These are phyloP conservation scores for Nomada fabriciana DNA, from an alignment of 2,888 invertebrate species.

Conservation along the genomic window DNA sequence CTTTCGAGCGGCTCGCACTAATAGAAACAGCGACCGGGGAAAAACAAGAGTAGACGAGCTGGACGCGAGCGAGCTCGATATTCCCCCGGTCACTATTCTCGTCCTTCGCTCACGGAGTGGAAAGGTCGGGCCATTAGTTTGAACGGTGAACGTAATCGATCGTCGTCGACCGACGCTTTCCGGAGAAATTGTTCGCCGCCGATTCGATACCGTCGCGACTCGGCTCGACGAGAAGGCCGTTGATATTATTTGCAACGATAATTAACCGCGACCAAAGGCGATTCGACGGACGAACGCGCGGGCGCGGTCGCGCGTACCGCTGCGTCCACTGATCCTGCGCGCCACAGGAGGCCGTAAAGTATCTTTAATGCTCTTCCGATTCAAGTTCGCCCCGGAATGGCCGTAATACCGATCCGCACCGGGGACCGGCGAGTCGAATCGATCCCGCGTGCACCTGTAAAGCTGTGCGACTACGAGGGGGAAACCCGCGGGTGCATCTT, in stretches of 20 bases:
- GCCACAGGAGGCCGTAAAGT: constrained; percentile 78
- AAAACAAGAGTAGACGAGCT: constrained; percentile 16
- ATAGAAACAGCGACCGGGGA: constrained; percentile 66
- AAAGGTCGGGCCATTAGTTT: too few species aligned
- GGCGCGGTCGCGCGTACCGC: constrained; percentile 55
- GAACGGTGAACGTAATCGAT: too few species aligned
- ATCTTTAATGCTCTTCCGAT: constrained; percentile 79
- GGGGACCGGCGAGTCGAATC: constrained; percentile 67
- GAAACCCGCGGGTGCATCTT: constrained; percentile 57
- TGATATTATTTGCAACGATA: constrained; percentile 81
- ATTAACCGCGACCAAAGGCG: constrained; percentile 77
- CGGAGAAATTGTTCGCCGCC: background rate
- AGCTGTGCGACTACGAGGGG: constrained; percentile 18
- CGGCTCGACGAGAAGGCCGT: constrained; percentile 72
- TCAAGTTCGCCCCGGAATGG: constrained; percentile 77
- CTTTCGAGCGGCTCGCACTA: constrained; percentile 68
- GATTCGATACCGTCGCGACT: background rate
- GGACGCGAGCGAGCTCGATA: background rate
- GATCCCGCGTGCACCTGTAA: constrained; percentile 63
- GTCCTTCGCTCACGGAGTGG: too few species aligned
- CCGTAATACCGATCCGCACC: constrained; percentile 66
- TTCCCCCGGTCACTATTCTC: background rate
- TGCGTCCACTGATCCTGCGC: constrained; percentile 64
- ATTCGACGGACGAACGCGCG: constrained; percentile 49
- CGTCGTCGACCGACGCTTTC: background rate